Conservation (phyloP, 2,797 vertebrate species). For the Taenioides sp. region DNA sequence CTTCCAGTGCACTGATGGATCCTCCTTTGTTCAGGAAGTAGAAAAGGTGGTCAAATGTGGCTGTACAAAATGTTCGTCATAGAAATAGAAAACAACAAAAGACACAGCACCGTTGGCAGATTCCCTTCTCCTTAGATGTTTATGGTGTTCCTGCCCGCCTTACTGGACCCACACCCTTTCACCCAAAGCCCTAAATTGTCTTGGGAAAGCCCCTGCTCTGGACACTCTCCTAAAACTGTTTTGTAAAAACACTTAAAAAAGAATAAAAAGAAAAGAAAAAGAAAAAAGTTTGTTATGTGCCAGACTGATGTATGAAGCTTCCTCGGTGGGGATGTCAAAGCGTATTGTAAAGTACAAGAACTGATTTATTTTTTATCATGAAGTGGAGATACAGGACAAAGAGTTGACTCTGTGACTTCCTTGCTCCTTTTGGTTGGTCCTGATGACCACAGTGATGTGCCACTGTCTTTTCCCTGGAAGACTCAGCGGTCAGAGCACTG, state of each 20-base stretch:
- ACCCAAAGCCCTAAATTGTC: slow-evolving; percentile 31
- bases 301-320: slow-evolving; percentile 91
- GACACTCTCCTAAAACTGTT: slow-evolving; percentile 39
- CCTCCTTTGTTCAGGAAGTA: slow-evolving; percentile 96
- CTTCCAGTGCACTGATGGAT: slow-evolving; percentile 97
- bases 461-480: slow-evolving; percentile 65
- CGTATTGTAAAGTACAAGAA: slow-evolving; percentile 99
- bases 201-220: slow-evolving; percentile 36
- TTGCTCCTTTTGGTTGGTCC: slow-evolving; percentile 65
- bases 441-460: slow-evolving; percentile 65
- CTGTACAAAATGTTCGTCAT: slow-evolving; percentile 90
- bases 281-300: slow-evolving; percentile 72
- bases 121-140: slow-evolving; percentile 55
- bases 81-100: slow-evolving; percentile 50
- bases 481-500: slow-evolving; percentile 45
- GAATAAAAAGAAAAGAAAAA: slow-evolving; percentile 29
- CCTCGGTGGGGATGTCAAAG: slow-evolving; percentile 96
- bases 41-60: slow-evolving; percentile 98
- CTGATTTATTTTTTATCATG: slow-evolving; percentile 99
- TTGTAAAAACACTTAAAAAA: slow-evolving; percentile 55
- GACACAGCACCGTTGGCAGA: slow-evolving; percentile 54
- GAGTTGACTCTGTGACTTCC: slow-evolving; percentile 77
- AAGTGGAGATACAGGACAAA: slow-evolving; percentile 83
- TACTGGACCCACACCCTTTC: slow-evolving; percentile 45
- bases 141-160: slow-evolving; percentile 63